Base-by-base conservation (phyloP, 2,113 vertebrate genomes). In the Seriola dumerili region DNA sequence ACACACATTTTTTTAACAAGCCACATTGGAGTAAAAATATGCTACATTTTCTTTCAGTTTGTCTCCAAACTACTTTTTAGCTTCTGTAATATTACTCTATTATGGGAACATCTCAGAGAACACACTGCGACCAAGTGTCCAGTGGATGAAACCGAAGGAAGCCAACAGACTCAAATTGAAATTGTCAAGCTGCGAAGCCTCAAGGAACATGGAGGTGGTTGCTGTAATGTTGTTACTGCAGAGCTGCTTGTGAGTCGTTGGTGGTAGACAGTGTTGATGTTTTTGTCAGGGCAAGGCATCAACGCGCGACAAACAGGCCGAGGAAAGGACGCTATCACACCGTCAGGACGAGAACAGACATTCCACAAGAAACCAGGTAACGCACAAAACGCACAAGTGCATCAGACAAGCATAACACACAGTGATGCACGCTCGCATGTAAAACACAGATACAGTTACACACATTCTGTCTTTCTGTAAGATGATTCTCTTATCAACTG, bases 341-440 rank as follows among this genome's bases (percentile, higher is more conserved):
- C 96, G 97, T 42, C 98, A 99, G 93, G 98, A 99, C 67, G 98
- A 99, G 94, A 99, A 99, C 95, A 95, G 98, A 75, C 98, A 99
- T 29, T 95, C 97, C 87, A 98, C 97, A 48, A 96, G 98, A 64
- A 97, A 95, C 94, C 98, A 99, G 97, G 98, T 98, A 92, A 76
- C 25, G 13, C 4, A 16, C 14, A 6, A 6, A 17, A 34, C 42
- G 50, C 17, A 69, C 50, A 29, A 50, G 32, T 16, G 23, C 23
- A 59, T 58, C 63, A 36, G 63, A 52, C 29, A 38, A 52, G 61
- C 8, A 1, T 19, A 21, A 54, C 44, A 8, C 66, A 23, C 3
- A 8, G 6, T 55, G 44, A 76, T 10, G 48, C 62, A 58, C 3
- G 4, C 12, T 19, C 50, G 19, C 64, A 58, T 0, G 21, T 48